Conservation (phyloP, 64 coral and sea anemone species). For the Pocillopora verrucosa region DNA sequence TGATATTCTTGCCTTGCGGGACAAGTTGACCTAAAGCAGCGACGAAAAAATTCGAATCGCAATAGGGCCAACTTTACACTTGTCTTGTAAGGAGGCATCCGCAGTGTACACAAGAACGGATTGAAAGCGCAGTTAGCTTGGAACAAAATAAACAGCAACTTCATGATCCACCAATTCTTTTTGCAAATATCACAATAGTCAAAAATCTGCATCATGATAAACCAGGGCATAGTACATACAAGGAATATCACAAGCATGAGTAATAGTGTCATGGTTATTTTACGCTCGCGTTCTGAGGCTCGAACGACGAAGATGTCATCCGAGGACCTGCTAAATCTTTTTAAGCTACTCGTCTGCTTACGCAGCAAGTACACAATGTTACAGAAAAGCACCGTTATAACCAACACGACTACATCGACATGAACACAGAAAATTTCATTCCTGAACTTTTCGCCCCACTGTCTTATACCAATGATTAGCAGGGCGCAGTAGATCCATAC, state of each 20-base stretch:
- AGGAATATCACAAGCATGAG: constrained; percentile 72
- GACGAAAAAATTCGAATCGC: neutral
- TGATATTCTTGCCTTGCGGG: neutral
- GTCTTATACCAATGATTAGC: constrained; percentile 36
- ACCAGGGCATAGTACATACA: constrained; percentile 74
- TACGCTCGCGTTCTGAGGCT: constrained; percentile 49
- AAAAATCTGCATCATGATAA: constrained; percentile 73
- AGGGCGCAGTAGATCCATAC: constrained; percentile 65
- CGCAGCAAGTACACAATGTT: constrained; percentile 54
- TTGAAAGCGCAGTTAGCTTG: constrained; percentile 83
- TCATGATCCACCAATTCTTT: constrained; percentile 59
- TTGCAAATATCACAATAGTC: constrained; percentile 42
- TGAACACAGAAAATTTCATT: constrained; percentile 82
- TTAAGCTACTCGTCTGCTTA: constrained; percentile 27
- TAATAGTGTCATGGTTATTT: constrained; percentile 62
- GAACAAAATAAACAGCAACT: constrained; percentile 67
- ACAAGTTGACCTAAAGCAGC: neutral
- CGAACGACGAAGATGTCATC: constrained; percentile 18
- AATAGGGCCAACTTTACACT: neutral
- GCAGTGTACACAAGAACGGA: constrained; percentile 69
- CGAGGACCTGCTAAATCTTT: constrained; percentile 22
- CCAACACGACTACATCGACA: constrained; percentile 52
- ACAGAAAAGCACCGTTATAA: constrained; percentile 54
- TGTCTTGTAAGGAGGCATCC: constrained; percentile 60
- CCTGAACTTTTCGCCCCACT: constrained; percentile 35